Conservation (phyloP, 2,113 vertebrate species). For the Apteryx owenii region DNA sequence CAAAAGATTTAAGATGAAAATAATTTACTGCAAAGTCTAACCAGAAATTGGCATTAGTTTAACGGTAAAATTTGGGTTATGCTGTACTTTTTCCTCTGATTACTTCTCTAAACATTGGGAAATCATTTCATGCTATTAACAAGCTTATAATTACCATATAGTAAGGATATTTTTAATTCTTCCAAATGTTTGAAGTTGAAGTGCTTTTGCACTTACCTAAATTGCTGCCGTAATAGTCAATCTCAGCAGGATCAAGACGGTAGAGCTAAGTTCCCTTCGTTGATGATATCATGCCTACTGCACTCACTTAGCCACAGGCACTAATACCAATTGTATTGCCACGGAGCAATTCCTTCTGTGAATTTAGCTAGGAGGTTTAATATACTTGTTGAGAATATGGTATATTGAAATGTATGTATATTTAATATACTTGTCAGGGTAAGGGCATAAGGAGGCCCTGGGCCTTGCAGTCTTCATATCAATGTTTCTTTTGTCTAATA, state of each 20-base stretch:
- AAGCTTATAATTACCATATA: background rate
- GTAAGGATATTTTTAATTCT: background rate
- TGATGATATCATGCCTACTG: background rate
- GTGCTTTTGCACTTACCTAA: background rate
- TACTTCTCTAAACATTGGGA: background rate
- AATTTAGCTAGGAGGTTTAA: background rate
- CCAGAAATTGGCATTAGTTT: background rate
- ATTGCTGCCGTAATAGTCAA: background rate
- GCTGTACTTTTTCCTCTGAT: background rate
- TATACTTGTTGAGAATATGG: background rate
- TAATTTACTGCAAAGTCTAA: background rate
- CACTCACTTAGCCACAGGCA: background rate
- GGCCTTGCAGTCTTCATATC: background rate
- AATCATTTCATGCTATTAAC: background rate
- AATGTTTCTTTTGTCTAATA: slow-evolving; percentile 63
- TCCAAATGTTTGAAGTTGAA: slow-evolving; percentile 1
- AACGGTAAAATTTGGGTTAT: background rate
- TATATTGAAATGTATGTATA: background rate
- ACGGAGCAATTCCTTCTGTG: background rate
- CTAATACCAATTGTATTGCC: background rate
- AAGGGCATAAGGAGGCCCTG: background rate
- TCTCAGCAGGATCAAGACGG: background rate
- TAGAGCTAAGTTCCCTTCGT: background rate
- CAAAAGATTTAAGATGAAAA: background rate
- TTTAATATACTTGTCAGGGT: background rate